Conservation (phyloP, 2,797 vertebrate species). For the Esox masquinongy region DNA sequence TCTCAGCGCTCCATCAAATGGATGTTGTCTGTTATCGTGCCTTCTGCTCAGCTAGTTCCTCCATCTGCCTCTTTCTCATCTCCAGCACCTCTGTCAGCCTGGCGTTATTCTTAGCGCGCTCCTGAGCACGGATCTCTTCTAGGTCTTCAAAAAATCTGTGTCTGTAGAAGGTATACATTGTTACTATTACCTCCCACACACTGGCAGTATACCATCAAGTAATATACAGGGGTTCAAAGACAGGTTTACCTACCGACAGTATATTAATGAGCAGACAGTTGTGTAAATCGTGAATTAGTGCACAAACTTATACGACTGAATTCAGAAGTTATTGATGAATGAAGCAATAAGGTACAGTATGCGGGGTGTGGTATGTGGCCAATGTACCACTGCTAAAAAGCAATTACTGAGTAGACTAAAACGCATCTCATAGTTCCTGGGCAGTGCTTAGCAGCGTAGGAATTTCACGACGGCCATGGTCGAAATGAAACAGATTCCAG, state of each 20-base stretch:
- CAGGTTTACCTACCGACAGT: background rate
- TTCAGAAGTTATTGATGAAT: too few species aligned
- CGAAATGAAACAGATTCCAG: too few species aligned
- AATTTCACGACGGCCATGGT: too few species aligned
- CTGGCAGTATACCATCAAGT: background rate
- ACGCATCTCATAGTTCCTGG: too few species aligned
- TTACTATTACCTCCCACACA: background rate
- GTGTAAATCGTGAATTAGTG: background rate
- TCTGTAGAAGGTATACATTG: conserved; percentile 43
- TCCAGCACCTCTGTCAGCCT: conserved; percentile 68
- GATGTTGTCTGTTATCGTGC: background rate
- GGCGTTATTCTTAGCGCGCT: conserved; percentile 52
- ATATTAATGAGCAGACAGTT: background rate
- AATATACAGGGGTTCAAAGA: background rate
- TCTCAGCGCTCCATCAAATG: background rate
- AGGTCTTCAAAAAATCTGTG: conserved; percentile 72
- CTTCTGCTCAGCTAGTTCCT: conserved; percentile 66
- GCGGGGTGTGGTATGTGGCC: too few species aligned
- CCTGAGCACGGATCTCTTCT: conserved; percentile 64
- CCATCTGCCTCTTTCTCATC: conserved; percentile 68
- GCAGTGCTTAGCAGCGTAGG: too few species aligned
- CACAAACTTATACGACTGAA: background rate
- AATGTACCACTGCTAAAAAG: too few species aligned
- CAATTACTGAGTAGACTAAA: too few species aligned
- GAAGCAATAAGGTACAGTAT: too few species aligned